A percentile compares a stretch with the other conserved stretches of the same genome.
These are phyloP conservation scores for Stegastes partitus DNA, from an alignment of 2,113 vertebrate species.

Conservation along the genomic window DNA sequence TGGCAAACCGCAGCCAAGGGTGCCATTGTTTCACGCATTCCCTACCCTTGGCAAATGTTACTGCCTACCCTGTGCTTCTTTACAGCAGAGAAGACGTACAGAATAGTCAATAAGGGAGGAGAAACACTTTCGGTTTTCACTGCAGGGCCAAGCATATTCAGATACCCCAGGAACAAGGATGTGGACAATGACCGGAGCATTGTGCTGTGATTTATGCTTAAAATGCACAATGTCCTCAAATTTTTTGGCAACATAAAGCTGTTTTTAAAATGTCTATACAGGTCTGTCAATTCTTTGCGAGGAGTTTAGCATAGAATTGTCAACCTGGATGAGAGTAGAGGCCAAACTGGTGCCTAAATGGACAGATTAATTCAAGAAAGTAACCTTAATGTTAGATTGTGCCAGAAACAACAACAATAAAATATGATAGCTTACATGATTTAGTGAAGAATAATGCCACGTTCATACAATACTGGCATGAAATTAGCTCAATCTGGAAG, in stretches of 20 bases:
- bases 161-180: not conserved
- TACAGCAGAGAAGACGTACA: slow-evolving; percentile 22
- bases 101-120: slow-evolving; percentile 3
- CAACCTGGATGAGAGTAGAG: not conserved
- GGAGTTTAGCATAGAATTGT: not conserved
- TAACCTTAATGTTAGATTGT: too few species aligned
- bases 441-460: too few species aligned
- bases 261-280: not conserved
- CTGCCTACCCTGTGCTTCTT: slow-evolving; percentile 15
- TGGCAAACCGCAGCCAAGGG: slow-evolving; percentile 53
- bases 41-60: slow-evolving; percentile 41
- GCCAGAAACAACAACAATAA: too few species aligned
- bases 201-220: not conserved
- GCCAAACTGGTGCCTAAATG: too few species aligned
- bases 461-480: too few species aligned
- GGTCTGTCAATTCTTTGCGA: not conserved
- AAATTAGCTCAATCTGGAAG: slow-evolving; percentile 6
- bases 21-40: slow-evolving; percentile 30
- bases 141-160: not conserved
- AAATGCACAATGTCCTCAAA: slow-evolving; percentile 17
- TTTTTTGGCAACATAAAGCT: slow-evolving; percentile 7
- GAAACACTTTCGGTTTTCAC: not conserved
- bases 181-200: not conserved
- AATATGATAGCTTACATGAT: too few species aligned
- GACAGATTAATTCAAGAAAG: too few species aligned